Conservation (phyloP, 2,113 vertebrate species). For the Halcyon malimbica region DNA sequence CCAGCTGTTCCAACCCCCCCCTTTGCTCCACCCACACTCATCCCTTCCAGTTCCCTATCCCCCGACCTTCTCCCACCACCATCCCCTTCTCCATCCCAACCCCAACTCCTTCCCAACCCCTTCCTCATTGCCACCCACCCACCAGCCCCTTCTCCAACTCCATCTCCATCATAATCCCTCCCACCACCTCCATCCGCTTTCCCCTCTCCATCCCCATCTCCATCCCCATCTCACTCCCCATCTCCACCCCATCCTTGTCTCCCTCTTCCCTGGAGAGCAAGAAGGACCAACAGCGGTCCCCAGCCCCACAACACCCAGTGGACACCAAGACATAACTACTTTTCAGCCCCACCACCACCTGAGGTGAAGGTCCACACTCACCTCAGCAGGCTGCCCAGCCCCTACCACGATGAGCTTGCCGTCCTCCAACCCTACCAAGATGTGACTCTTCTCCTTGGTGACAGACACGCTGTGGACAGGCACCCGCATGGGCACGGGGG, state of each 20-base stretch:
- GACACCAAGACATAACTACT: accelerated
- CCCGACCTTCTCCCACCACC: background rate
- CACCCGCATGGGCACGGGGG: constrained; percentile 87
- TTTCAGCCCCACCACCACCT: accelerated
- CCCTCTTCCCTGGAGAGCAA: background rate
- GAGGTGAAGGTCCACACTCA: constrained; percentile 36
- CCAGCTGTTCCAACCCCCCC: background rate
- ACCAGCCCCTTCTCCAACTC: background rate
- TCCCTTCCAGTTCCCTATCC: background rate
- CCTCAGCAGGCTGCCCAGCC: constrained; percentile 92
- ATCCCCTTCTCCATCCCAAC: no score
- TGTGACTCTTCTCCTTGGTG: constrained; percentile 95
- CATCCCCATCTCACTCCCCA: background rate
- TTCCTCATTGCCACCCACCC: background rate
- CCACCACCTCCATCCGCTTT: no score
- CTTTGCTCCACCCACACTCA: background rate
- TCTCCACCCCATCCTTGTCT: background rate
- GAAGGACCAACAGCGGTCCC: background rate
- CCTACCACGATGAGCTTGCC: constrained; percentile 97
- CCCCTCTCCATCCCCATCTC: background rate
- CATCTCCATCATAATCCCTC: background rate
- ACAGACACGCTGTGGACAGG: constrained; percentile 89
- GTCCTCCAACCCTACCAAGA: constrained; percentile 92
- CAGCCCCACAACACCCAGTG: background rate
- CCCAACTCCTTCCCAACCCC: no score